Base-by-base conservation (phyloP, 2,113 vertebrate species). In the Desmodus rotundus region DNA sequence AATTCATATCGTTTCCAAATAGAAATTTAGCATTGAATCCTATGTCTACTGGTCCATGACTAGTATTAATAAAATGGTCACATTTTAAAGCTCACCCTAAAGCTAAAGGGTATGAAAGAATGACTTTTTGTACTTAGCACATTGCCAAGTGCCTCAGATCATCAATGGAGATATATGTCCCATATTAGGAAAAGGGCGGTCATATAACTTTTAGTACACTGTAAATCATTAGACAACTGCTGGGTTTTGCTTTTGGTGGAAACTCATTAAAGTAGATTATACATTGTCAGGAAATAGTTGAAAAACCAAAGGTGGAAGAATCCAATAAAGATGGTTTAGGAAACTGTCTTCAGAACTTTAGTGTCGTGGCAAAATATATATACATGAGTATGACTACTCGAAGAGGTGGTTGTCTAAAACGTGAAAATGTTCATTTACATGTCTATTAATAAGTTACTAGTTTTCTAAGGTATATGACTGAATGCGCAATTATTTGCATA, bases 221-320 rank as follows among this genome's bases (percentile, higher is more conserved):
- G 0, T 56, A 22, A 45, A 82, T 90, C 41, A 86, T 8, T 73
- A 56, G 65, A n/a, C 20, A 94, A 41, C 24, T 61, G 41, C 10
- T 31, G 72, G 13, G 17, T 65, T 88, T 94, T 68, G 31, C 12
- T 80, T 92, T 82, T 78, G 63, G 50, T 91, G 54, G n/a, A 61
- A 67, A 80, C n/a, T 92, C 33, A 11, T 61, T 89, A 20, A 70
- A 20, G 87, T 90, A 84, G 74, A 68, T 93, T 77, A 17, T 85
- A 28, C 67, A 50, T 84, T 73, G 14, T 76, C 87, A 89, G 33
- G 50, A 74, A 95, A 76, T 81, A 33, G 10, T 91, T 70, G 92
- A 45, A 80, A 96, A 96, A 91, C 70, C 31, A 43, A 61, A 87
- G 43, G 22, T 84, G 38, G n/a, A 61, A 81, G n/a, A 93, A 16